phyloP scores from a whole-genome alignment of 2,888 invertebrate genomes.

The Ennomos fuscantarius region DNA sequence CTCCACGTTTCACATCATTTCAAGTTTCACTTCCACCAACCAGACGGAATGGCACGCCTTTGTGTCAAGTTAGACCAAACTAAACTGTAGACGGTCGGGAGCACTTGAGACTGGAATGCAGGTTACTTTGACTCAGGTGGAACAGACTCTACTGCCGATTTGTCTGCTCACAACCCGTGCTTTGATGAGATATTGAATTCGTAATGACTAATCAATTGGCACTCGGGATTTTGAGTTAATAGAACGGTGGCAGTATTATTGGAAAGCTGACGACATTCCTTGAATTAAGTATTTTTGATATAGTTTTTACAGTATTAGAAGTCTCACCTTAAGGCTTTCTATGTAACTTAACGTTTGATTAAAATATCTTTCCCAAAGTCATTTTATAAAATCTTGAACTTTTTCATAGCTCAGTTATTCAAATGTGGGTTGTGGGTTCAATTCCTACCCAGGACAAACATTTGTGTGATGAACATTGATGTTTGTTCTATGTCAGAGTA shows the following conservation, averaged over 20 bases:
- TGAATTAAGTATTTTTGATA: background rate
- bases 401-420: too few relatives aligned
- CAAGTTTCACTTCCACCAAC: slow-evolving; percentile 47
- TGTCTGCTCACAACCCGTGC: slow-evolving; percentile 12
- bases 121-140: slow-evolving; percentile 25
- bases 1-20: slow-evolving; percentile 9
- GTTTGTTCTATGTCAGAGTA: too few relatives aligned
- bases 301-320: too few relatives aligned
- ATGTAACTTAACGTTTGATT: too few relatives aligned
- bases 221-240: background rate
- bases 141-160: background rate
- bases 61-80: slow-evolving; percentile 53
- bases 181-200: slow-evolving; percentile 18
- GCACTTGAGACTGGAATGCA: slow-evolving; percentile 34
- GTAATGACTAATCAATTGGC: slow-evolving; percentile 20
- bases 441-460: too few relatives aligned
- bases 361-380: too few relatives aligned
- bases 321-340: too few relatives aligned
- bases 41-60: slow-evolving; percentile 70
- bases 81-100: slow-evolving; percentile 34
- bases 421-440: too few relatives aligned
- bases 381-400: too few relatives aligned
- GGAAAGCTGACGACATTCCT: too few relatives aligned
- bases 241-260: too few relatives aligned
- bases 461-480: too few relatives aligned